These are phyloP conservation scores for Miichthys miiuy DNA, from an alignment of 2,797 vertebrate species.

Conservation along the genomic window DNA sequence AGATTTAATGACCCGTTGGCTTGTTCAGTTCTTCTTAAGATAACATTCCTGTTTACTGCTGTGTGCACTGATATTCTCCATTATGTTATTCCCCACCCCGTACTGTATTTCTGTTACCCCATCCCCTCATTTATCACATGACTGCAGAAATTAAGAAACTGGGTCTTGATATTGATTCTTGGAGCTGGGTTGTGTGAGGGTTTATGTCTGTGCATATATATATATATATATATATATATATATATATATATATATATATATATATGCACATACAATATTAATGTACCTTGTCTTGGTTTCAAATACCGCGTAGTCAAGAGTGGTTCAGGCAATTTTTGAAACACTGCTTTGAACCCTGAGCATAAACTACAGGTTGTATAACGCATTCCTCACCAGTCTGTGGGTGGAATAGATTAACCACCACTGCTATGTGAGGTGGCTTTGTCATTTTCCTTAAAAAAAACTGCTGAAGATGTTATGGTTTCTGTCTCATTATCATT, in stretches of 20 bases:
- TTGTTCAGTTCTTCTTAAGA: conserved; percentile 17
- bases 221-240: no score
- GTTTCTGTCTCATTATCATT: conserved; percentile 68
- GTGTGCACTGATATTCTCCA: conserved; percentile 10
- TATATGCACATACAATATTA: conserved; percentile 35
- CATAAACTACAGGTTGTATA: conserved; percentile 68
- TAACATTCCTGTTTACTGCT: conserved; percentile 18
- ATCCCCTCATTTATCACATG: conserved; percentile 44
- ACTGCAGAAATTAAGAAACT: conserved; percentile 50
- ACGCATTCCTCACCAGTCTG: conserved; percentile 65
- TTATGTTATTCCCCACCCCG: conserved; percentile 27
- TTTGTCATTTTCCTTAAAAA: conserved; percentile 66
- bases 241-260: no score
- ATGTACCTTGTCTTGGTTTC: conserved; percentile 49
- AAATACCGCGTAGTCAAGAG: conserved; percentile 49
- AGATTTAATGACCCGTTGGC: conserved; percentile 44
- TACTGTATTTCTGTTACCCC: conserved; percentile 33
- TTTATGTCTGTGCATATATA: conserved; percentile 1
- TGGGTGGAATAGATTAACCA: conserved; percentile 78
- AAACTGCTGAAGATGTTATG: conserved; percentile 50
- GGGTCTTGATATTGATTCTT: conserved; percentile 45
- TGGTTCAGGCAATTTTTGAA: conserved; percentile 56
- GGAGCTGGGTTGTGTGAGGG: conserved; percentile 14
- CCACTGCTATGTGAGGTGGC: conserved; percentile 50
- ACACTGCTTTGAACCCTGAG: conserved; percentile 58